phyloP scores from a whole-genome alignment of 1,140 invertebrate species.

The Lepidurus arcticus region DNA sequence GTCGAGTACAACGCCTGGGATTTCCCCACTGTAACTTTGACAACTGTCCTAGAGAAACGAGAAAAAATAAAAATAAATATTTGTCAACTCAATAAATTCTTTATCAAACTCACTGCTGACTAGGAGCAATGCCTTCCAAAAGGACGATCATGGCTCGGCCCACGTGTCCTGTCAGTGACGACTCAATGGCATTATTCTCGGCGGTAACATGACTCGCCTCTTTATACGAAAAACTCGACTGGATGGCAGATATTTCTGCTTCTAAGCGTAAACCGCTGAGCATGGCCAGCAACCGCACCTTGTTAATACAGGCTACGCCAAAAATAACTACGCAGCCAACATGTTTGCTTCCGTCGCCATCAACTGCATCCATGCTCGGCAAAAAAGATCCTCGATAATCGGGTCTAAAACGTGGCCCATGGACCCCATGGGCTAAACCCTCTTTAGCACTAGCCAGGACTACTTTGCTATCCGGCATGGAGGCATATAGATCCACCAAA shows the following conservation, averaged over 20 bases:
- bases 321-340: constrained; percentile 53
- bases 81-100: background rate
- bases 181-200: constrained; percentile 57
- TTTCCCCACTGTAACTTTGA: constrained; percentile 84
- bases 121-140: constrained; percentile 79
- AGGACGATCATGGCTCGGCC: constrained; percentile 88
- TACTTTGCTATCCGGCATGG: constrained; percentile 89
- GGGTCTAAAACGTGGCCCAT: constrained; percentile 25
- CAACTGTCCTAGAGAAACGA: constrained; percentile 60
- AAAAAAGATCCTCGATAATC: background rate
- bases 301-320: constrained; percentile 80
- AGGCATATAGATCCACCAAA: constrained; percentile 85
- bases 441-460: constrained; percentile 47
- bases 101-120: constrained; percentile 64
- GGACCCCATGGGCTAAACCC: background rate
- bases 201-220: constrained; percentile 62
- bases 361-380: background rate
- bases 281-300: constrained; percentile 79
- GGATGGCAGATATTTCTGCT: constrained; percentile 77
- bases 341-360: background rate
- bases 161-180: constrained; percentile 81
- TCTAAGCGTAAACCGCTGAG: constrained; percentile 88
- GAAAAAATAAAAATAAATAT: constrained; percentile 32
- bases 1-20: constrained; percentile 86
- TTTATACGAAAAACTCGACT: constrained; percentile 68